Evolutionary conservation across 92 coral and sea anemone species (phyloP), one percentile per base, ranked within the genome.

Genomic region (Phenganax stokvisi): DNA sequence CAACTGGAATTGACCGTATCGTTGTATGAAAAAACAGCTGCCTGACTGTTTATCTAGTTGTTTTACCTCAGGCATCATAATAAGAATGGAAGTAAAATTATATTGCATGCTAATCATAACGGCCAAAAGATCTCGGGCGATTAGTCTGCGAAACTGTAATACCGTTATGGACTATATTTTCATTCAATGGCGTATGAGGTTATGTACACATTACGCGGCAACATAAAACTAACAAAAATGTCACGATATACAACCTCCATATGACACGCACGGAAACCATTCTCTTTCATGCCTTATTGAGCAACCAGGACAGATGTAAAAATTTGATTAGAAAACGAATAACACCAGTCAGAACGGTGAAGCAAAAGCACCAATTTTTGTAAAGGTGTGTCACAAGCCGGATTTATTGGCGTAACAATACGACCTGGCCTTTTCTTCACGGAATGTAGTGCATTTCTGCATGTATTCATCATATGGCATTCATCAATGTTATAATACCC

Each of bases 201-300:
- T 79, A 62, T 15, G 51, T 44, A 79, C 72, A 79, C 73, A 68
- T 68, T 79, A 79, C 62, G 52, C 62, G 83, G 57, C 8, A 57
- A 52, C 20, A 79, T 60, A 64, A 77, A 30, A 77, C 60, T 77
- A 77, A 77, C 54, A 68, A 68, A 68, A 79, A 63, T n/a, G 20
- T 79, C 74, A 79, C 68, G 83, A 76, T 68, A 44, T 29, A 15
- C 63, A 79, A 79, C 56, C 74, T 79, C 83, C 83, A 79, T 79
- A 59, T 79, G 83, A 79, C 83, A 64, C 74, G 71, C 83, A 55
- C 51, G 83, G 65, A 54, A 79, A 72, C 83, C 31, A 15, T 63
- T 78, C 63, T 62, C 30, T 64, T 63, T 51, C 59, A 51, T 73
- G 83, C 31, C 51, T 79, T 72, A 79, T 79, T 79, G 65, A 79